Conservation (phyloP, 2,113 vertebrate species). For the Phocoena phocoena region DNA sequence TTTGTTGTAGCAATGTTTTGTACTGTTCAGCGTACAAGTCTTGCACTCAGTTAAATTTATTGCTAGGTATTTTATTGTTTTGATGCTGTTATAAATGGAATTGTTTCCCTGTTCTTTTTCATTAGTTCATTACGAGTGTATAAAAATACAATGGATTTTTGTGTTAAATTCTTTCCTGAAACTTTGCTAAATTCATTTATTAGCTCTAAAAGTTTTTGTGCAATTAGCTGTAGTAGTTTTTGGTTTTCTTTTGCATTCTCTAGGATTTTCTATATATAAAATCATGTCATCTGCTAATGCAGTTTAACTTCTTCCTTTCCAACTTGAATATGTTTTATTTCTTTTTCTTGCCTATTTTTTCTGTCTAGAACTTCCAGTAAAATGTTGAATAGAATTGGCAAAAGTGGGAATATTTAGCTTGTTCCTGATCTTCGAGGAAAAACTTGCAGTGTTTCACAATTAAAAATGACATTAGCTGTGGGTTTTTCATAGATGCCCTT, state of each 20-base stretch:
- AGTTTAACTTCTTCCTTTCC: background rate
- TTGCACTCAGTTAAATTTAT: background rate
- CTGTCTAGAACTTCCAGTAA: background rate
- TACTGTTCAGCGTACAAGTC: background rate
- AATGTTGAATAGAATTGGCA: background rate
- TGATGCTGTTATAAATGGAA: background rate
- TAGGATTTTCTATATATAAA: background rate
- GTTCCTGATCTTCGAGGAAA: background rate
- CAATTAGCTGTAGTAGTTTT: background rate
- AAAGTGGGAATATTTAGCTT: background rate
- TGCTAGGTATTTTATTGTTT: background rate
- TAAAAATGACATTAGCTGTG: background rate
- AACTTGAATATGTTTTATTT: background rate
- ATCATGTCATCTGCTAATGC: background rate
- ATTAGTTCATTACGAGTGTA: background rate
- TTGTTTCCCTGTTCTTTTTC: background rate
- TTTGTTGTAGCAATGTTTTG: too few relatives aligned
- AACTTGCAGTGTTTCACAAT: background rate
- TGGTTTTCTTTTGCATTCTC: background rate
- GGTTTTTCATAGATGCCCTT: background rate
- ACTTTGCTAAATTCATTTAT: background rate
- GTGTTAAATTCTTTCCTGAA: background rate
- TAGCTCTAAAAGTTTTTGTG: background rate
- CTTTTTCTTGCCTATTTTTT: background rate
- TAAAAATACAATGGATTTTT: background rate